Conservation (phyloP, 2,113 vertebrate species). For the Plecotus auritus region DNA sequence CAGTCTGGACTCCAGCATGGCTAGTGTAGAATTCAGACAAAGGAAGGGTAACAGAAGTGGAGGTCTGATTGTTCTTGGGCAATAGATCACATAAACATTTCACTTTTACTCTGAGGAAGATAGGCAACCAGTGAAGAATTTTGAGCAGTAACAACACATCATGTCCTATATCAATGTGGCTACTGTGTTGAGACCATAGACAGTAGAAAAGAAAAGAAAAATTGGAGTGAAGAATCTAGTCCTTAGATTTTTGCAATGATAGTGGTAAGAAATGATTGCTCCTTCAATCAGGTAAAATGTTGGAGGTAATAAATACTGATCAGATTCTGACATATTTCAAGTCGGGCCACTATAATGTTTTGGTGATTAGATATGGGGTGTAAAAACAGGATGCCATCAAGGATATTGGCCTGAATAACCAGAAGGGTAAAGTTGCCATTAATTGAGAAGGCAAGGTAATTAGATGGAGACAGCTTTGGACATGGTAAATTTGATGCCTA, state of each 20-base stretch:
- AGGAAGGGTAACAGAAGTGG: neutral
- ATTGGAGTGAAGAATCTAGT: neutral
- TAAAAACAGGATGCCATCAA: neutral
- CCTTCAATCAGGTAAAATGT: neutral
- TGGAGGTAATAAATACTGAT: neutral
- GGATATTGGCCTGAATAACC: neutral
- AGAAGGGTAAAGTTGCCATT: neutral
- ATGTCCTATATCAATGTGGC: rapidly evolving
- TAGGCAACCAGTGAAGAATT: neutral
- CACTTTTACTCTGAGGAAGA: neutral
- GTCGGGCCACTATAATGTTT: neutral
- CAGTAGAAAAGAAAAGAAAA: neutral
- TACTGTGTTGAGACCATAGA: neutral
- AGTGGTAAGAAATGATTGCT: neutral
- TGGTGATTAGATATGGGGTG: neutral
- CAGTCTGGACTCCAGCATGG: rapidly evolving
- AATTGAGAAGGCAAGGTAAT: neutral
- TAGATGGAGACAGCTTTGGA: neutral
- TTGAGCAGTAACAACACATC: neutral
- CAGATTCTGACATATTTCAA: neutral
- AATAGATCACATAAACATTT: neutral
- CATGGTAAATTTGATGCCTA: neutral
- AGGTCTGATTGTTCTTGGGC: neutral
- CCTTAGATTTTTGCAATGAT: neutral
- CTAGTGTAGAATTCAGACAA: neutral